These are phyloP conservation scores for Ellobius talpinus DNA, from an alignment of 2,113 vertebrate species.

Conservation along the genomic window DNA sequence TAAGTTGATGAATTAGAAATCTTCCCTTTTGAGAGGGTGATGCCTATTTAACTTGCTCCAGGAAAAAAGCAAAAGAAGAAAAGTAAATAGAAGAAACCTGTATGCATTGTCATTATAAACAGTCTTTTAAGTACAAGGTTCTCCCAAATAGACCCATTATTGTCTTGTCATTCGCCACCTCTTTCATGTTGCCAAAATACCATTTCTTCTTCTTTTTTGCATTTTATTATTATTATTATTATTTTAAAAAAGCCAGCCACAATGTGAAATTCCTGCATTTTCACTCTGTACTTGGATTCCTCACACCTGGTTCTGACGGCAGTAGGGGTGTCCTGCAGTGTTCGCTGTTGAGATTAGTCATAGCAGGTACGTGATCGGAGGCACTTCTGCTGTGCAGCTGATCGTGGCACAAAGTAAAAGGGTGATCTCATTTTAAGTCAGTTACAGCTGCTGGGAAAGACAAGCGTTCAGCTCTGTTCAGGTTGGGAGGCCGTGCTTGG, in stretches of 20 bases:
- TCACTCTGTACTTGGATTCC: neutral
- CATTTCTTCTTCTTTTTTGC: neutral
- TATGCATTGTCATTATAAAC: neutral
- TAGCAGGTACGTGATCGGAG: constrained; percentile 40
- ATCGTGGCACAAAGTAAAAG: constrained; percentile 65
- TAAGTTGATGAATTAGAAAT: neutral
- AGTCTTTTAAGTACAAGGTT: neutral
- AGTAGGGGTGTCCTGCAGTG: neutral
- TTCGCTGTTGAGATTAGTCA: constrained; percentile 66
- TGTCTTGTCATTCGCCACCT: constrained; percentile 2
- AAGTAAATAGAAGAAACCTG: neutral
- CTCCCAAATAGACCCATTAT: neutral
- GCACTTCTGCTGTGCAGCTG: constrained; percentile 55
- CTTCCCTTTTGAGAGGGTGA: neutral
- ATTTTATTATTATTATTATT: neutral
- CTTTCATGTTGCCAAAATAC: neutral
- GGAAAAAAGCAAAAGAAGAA: neutral
- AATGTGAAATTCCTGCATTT: neutral
- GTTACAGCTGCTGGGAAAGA: constrained; percentile 73
- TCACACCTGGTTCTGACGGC: neutral
- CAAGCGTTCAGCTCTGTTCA: constrained; percentile 50
- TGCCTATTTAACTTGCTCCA: neutral
- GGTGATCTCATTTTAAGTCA: constrained; percentile 60
- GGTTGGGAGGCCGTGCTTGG: constrained; percentile 37
- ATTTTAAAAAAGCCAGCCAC: neutral